Base-by-base conservation (phyloP, 1,140 invertebrate genomes). In the Tetramorium alpestre region DNA sequence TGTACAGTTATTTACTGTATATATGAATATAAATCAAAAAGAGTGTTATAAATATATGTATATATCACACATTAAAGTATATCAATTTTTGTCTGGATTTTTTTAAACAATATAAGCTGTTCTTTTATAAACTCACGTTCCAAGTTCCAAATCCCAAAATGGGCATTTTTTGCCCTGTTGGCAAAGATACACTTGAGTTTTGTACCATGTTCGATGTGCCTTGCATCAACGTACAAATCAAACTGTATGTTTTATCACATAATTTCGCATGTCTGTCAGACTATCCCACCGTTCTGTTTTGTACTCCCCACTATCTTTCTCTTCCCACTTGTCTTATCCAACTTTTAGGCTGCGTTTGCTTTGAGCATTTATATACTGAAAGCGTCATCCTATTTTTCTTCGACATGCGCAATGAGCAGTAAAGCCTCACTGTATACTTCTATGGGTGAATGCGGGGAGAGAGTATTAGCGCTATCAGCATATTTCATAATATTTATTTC, bases 111-210 rank as follows among this genome's bases (percentile, higher is more conserved):
- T 4, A 33, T 33, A 33, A 33, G 44, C 49, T 28, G 25, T 4
- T 38, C 10, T 16, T 38, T 18, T 38, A 1, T 81, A 64, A 41
- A 94, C 93, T 95, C 90, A 97, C 97, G 92, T 96, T 96, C 96
- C 96, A 97, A 25, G 97, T 97, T 25, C 97, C 97, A 85, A 97
- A 96, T 33, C 97, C 97, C 49, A 97, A 92, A 76, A 96, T 92
- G 3, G 97, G 97, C 95, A 97, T 96, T 25, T 91, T 91, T 58
- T 96, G 94, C 0, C 96, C 96, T 76, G 91, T 94, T n/a, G 90
- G 92, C 75, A 93, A 87, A 86, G 65, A 73, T 51, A 92, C 54
- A 62, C 67, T 76, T 11, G 11, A 90, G 8, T 84, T 89, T 75
- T 38, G 51, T 38, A 16, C 10, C 77, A 81, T 81, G 6, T 54